Conservation (phyloP, 2,113 vertebrate genomes). For the Struthidea cinerea region DNA sequence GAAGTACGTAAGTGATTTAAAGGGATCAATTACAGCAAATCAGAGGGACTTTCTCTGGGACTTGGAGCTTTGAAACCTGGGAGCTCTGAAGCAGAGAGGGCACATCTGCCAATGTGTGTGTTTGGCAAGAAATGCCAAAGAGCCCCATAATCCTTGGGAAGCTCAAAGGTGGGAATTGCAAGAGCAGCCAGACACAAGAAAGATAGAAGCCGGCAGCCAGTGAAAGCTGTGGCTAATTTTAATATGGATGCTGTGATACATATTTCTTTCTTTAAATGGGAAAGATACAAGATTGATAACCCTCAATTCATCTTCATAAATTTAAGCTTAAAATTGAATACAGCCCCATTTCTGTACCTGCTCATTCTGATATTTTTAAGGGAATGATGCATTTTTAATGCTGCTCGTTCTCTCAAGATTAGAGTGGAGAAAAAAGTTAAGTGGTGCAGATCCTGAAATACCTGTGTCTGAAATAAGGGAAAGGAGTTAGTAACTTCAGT, state of each 20-base stretch:
- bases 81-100: neutral
- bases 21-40: neutral
- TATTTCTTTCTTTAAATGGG: neutral
- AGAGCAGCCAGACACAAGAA: neutral
- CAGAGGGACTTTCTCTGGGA: neutral
- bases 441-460: neutral
- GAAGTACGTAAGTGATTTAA: conserved; percentile 36
- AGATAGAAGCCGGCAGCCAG: neutral
- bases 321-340: neutral
- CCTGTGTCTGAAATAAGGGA: neutral
- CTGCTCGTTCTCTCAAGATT: neutral
- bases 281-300: neutral
- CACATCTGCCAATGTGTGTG: neutral
- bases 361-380: neutral
- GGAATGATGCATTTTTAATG: neutral
- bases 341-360: neutral
- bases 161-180: neutral
- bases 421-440: neutral
- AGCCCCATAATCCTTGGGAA: neutral
- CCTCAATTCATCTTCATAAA: neutral
- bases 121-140: neutral
- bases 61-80: neutral
- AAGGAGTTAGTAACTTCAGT: neutral
- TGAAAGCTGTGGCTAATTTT: neutral
- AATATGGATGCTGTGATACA: neutral